These are phyloP conservation scores for Disparrhopalites patrizii DNA, from an alignment of 2,888 invertebrate species.

Conservation along the genomic window DNA sequence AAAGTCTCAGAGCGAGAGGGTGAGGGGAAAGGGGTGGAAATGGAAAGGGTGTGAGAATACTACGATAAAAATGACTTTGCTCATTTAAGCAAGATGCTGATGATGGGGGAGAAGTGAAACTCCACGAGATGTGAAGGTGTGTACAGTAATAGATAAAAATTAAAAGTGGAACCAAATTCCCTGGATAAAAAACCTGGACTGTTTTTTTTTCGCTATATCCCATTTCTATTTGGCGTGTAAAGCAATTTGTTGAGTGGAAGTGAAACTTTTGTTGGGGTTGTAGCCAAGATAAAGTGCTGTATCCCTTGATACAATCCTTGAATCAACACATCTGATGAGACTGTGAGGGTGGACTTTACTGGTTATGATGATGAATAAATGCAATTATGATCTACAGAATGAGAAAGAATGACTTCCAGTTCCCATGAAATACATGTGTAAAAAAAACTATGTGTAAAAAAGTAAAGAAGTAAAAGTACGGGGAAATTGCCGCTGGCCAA, in stretches of 20 bases:
- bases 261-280: no score
- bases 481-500: conserved; percentile 4
- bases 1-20: not conserved
- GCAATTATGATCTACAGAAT: conserved; percentile 26
- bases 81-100: no score
- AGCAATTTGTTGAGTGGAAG: no score
- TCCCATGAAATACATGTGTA: no score
- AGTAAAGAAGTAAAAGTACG: not conserved
- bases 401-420: conserved; percentile 13
- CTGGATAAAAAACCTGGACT: no score
- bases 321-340: no score
- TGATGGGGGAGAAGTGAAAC: not conserved
- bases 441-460: no score
- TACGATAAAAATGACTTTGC: conserved; percentile 6
- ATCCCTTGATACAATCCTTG: no score
- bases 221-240: no score
- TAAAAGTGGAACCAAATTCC: not conserved
- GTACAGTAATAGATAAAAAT: not conserved
- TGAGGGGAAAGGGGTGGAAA: not conserved
- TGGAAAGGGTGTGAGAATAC: not conserved
- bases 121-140: not conserved
- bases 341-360: not conserved
- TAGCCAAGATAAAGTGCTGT: no score
- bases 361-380: conserved; percentile 25
- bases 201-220: no score